Conservation (phyloP, 2,113 vertebrate genomes). For the Connochaetes taurinus region DNA sequence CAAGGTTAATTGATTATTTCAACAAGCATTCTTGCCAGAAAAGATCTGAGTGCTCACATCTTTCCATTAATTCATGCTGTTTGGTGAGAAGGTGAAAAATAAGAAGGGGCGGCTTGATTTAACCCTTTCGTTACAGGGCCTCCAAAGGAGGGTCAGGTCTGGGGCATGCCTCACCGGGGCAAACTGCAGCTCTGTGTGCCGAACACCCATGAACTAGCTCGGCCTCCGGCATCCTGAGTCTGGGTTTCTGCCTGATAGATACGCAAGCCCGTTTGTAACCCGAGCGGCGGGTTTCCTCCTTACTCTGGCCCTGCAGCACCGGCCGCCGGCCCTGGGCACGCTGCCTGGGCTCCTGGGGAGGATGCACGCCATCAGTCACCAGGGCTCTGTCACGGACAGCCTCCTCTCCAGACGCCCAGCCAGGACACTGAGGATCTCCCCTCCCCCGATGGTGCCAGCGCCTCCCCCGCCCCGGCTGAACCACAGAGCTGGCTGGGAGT, state of each 20-base stretch:
- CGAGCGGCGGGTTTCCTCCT: not conserved
- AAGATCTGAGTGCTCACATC: conserved; percentile 77
- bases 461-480: not conserved
- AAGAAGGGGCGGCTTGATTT: conserved; percentile 44
- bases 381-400: conserved; percentile 62
- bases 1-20: conserved; percentile 86
- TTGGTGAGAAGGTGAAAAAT: conserved; percentile 69
- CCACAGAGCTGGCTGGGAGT: conserved; percentile 61
- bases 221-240: fast-evolving
- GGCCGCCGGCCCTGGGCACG: not conserved
- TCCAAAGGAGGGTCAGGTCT: not conserved
- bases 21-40: conserved; percentile 78
- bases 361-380: conserved; percentile 76
- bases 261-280: fast-evolving
- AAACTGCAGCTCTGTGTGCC: fast-evolving
- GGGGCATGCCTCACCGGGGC: not conserved
- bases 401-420: conserved; percentile 61
- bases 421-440: conserved; percentile 76
- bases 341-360: conserved; percentile 73
- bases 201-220: fast-evolving
- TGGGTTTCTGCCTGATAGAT: fast-evolving
- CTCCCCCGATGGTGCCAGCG: conserved; percentile 31
- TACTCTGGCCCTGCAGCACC: not conserved
- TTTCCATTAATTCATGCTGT: conserved; percentile 78
- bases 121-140: conserved; percentile 53